Base-by-base conservation (phyloP, 2,113 vertebrate genomes). In the Pelobates fuscus region DNA sequence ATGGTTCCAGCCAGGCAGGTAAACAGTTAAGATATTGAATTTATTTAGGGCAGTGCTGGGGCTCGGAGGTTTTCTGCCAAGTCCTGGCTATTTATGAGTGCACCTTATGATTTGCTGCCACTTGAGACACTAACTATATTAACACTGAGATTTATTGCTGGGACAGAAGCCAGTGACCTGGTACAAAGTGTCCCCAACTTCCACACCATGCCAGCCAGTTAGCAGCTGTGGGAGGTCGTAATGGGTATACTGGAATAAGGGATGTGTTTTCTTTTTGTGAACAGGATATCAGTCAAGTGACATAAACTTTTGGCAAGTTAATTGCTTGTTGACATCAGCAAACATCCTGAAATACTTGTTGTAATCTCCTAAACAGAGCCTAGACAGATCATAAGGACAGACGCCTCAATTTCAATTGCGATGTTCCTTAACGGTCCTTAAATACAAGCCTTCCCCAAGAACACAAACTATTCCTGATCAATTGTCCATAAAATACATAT, bases 41-140 rank as follows among this genome's bases (percentile, higher is more conserved):
- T 20, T 60, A 60, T 60, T 44, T 49, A 27, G 57, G 55, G 60
- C 69, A 71, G 25, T 46, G 69, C 79, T 76, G 41, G 74, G 82
- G 82, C 78, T 81, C 70, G 67, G 0, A 20, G 52, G 12, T 54
- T 52, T 46, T 17, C 81, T 84, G 83, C 78, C 79, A 81, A 73
- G 72, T 15, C 68, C 61, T 78, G 11, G 65, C 77, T 11, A 52
- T 3, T 37, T 4, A 55, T 2, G 67, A 54, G 74, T 12, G n/a
- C 2, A 63, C 67, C 65, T 52, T 5, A 52, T 52, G 1, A 62
- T 49, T 59, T 41, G 44, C 0, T 78, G 84, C 26, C 80, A 79
- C 74, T 79, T 3, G 6, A 67, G 58, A 23, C 57, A 64, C 46
- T 0, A 67, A 37, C 59, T 76, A 76, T 71, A 73, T 8, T 1